Evolutionary conservation across 2,888 invertebrate species (phyloP).

Genomic region (Apeira syringaria): DNA sequence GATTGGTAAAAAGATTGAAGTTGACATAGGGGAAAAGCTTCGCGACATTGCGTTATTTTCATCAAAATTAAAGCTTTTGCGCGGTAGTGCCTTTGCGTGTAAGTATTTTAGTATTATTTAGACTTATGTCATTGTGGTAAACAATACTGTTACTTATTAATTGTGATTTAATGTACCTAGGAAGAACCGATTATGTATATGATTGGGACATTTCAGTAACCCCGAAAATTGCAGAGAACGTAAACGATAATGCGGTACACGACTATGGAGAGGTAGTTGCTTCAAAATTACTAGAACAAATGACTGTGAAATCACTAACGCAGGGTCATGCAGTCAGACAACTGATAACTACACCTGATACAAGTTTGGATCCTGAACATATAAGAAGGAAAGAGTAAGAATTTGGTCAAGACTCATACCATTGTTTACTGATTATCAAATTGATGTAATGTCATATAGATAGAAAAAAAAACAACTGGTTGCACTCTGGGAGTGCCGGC

Average conservation of each 20-base stretch:
- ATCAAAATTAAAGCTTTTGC: constrained; percentile 61
- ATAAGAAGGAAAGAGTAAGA: constrained; percentile 59
- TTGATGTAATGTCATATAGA: too few species aligned
- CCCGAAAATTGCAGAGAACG: constrained; percentile 37
- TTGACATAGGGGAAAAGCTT: constrained; percentile 51
- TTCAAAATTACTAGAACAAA: constrained; percentile 54
- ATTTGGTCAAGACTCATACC: too few species aligned
- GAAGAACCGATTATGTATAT: too few species aligned
- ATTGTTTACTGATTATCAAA: too few species aligned
- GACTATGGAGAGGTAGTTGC: constrained; percentile 51
- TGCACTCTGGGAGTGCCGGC: too few species aligned
- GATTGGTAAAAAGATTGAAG: constrained; percentile 52
- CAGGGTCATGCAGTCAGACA: constrained; percentile 51
- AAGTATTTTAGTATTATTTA: too few species aligned
- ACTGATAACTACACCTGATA: constrained; percentile 44
- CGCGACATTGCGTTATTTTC: constrained; percentile 52
- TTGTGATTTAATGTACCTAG: too few species aligned
- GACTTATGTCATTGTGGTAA: too few species aligned
- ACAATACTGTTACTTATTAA: too few species aligned
- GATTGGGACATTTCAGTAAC: constrained; percentile 42
- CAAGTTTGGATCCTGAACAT: constrained; percentile 44
- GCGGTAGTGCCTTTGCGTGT: constrained; percentile 57
- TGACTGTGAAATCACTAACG: constrained; percentile 50
- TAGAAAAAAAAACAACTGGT: too few species aligned
- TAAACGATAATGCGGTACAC: constrained; percentile 35